Evolutionary conservation across 2,113 vertebrate species (phyloP).

Genomic region (Thomomys bottae): DNA sequence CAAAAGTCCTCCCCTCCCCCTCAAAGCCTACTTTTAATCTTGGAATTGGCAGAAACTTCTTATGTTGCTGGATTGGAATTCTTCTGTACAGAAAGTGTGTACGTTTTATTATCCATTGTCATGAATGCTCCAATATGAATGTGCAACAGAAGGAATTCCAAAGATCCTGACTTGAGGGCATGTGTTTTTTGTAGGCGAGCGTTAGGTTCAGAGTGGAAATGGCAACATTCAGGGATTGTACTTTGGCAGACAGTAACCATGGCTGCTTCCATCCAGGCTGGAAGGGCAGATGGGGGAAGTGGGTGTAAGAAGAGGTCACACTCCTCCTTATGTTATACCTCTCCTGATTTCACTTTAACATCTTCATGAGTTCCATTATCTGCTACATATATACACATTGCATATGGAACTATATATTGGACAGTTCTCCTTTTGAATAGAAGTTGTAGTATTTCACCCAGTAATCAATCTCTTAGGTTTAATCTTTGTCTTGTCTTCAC

Average conservation of each 20-base stretch:
- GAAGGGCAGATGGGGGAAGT: rapidly evolving
- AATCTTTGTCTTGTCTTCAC: neutral
- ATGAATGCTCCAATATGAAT: neutral
- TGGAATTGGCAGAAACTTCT: neutral
- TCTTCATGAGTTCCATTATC: neutral
- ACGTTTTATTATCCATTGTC: neutral
- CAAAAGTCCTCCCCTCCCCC: neutral
- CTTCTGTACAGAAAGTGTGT: neutral
- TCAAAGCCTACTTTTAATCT: neutral
- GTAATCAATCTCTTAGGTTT: neutral
- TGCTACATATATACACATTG: neutral
- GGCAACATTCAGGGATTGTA: rapidly evolving
- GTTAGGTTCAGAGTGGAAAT: neutral
- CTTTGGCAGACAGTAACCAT: neutral
- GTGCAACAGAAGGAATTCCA: neutral
- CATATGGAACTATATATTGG: neutral
- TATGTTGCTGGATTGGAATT: neutral
- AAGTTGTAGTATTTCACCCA: neutral
- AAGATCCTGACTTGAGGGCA: neutral
- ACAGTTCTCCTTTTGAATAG: neutral
- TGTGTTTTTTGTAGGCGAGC: neutral
- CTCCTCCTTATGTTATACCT: neutral
- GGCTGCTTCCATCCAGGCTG: neutral
- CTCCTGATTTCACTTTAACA: neutral
- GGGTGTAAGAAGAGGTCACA: neutral